Conservation (phyloP, 2,888 invertebrate species). For the Coelopa pilipes region DNA sequence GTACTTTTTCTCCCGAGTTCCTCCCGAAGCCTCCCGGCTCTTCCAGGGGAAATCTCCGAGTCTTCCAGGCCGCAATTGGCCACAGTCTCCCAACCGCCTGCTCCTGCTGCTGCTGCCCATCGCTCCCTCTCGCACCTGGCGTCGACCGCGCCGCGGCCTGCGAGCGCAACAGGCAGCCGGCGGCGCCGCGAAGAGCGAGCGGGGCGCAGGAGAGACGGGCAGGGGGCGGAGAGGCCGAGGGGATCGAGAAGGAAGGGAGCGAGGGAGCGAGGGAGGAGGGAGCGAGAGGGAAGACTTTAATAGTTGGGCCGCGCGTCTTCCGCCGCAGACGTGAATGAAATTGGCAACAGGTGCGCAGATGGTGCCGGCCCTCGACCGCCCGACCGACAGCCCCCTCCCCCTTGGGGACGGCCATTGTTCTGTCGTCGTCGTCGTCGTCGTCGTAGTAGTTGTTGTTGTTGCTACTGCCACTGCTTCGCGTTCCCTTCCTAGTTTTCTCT, state of each 20-base stretch:
- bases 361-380: constrained; percentile 17
- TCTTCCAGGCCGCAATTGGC: too few species aligned
- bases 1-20: too few species aligned
- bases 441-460: constrained; percentile 31
- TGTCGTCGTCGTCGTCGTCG: constrained; percentile 24
- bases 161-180: too few species aligned
- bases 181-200: too few species aligned
- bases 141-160: too few species aligned
- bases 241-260: not conserved
- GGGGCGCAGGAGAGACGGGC: not conserved
- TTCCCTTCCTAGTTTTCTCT: constrained; percentile 31
- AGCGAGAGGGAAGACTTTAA: constrained; percentile 2
- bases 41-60: too few species aligned
- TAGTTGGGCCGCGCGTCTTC: not conserved
- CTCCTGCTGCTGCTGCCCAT: too few species aligned
- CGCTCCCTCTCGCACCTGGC: too few species aligned
- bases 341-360: constrained; percentile 43
- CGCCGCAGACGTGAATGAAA: constrained; percentile 39
- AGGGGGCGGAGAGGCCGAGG: not conserved
- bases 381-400: not conserved
- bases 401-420: not conserved
- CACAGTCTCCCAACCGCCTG: too few species aligned
- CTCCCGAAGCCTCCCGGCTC: too few species aligned
- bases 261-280: not conserved
- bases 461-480: not conserved